Evolutionary conservation across 2,797 vertebrate genomes (phyloP), one percentile per base, ranked within the genome.

Genomic region (Girardinus metallicus): DNA sequence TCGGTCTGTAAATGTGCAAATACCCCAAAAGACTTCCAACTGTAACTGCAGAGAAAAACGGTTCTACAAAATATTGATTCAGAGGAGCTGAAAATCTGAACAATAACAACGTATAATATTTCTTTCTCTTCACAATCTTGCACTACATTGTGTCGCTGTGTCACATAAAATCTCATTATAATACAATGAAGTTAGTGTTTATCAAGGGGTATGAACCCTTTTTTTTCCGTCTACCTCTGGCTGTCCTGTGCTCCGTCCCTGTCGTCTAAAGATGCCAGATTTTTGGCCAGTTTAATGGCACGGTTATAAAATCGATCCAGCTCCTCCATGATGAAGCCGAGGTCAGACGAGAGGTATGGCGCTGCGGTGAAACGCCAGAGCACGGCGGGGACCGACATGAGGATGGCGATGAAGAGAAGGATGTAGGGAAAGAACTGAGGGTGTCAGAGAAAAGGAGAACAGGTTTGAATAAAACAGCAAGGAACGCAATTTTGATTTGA

Each of bases 241-340:
- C 75, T 75, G 23, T 94, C 94, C 55, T 91, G 92, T 0, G 86
- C 5, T 18, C 57, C 64, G 31, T 93, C 92, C 72, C 91, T 93
- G 78, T 62, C 36, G 21, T 94, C 94, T 31, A 93, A 86, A 0
- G 94, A 88, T 0, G 82, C 93, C 34, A 96, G 68, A 36, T 96
- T 97, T 84, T 97, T 97, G 55, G 97, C 96, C 4, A 97, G 94
- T 92, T 93, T 96, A 88, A 99, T 98, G 72, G 97, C 94, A 0
- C 96, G 95, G 83, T 99, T 99, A 86, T 99, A 99, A 86, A 97
- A 97, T 89, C 97, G 98, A 92, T 99, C 98, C 49, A 99, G 96
- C 79, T 99, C 98, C 87, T 99, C 98, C 97, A 99, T 97, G 82
- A 99, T 99, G 83, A 99, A 99, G 89, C 95, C 97, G 89, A 99